Conservation (phyloP, 1,140 invertebrate genomes). For the Drosophila tristis region DNA sequence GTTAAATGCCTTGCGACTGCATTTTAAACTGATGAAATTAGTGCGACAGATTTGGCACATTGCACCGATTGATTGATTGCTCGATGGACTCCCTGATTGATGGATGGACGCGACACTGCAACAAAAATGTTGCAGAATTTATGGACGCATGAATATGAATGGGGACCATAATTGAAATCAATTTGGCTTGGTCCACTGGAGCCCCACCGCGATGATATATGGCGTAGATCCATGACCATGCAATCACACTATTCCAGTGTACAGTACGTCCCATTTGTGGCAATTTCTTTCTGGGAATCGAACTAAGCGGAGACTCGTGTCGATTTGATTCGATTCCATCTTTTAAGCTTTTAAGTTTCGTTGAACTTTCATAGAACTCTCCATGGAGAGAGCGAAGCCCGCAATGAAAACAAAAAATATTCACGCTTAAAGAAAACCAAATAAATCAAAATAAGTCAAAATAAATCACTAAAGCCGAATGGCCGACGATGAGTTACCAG, state of each 20-base stretch:
- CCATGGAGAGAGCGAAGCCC: no score
- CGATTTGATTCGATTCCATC: slow-evolving; percentile 31
- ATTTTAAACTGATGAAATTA: slow-evolving; percentile 43
- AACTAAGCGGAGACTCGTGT: neutral
- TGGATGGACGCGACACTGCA: slow-evolving; percentile 1
- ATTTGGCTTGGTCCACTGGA: slow-evolving; percentile 4
- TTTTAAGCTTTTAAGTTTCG: slow-evolving; percentile 23
- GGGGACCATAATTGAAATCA: slow-evolving; percentile 31
- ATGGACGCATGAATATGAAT: slow-evolving; percentile 17
- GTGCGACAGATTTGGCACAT: slow-evolving; percentile 42
- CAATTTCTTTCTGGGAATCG: neutral
- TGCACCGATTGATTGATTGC: slow-evolving; percentile 43
- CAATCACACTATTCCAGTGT: neutral
- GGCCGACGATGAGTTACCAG: slow-evolving; percentile 36
- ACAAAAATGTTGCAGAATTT: slow-evolving; percentile 37
- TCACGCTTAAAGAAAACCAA: neutral
- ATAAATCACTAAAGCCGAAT: slow-evolving; percentile 14
- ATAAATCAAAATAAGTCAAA: slow-evolving; percentile 36
- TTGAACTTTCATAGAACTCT: slow-evolving; percentile 4
- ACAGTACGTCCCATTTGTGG: neutral
- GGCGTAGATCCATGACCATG: neutral
- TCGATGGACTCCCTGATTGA: slow-evolving; percentile 35
- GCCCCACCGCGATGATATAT: neutral
- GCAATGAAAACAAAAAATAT: no score
- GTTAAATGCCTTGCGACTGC: slow-evolving; percentile 13